A percentile compares a stretch with the other conserved stretches of the same genome.
phyloP scores from a whole-genome alignment of 23 tunicate species.

The Corella eumyota region DNA sequence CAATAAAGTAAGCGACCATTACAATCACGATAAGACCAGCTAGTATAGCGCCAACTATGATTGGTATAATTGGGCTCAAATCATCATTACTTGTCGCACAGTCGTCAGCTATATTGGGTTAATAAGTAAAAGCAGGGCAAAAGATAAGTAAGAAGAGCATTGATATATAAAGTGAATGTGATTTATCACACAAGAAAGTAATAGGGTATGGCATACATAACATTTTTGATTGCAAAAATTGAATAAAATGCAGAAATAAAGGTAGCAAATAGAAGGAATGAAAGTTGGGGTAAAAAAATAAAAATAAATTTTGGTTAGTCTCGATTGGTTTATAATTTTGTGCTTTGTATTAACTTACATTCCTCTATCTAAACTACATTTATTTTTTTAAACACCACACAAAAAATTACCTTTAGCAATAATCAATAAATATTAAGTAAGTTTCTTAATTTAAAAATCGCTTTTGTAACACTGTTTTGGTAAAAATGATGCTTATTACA shows the following conservation, averaged over 20 bases:
- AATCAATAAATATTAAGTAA: too few species aligned
- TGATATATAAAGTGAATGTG: neutral
- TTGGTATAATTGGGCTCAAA: constrained; percentile 80
- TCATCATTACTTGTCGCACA: constrained; percentile 36
- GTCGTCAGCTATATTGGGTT: constrained; percentile 46
- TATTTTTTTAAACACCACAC: too few species aligned
- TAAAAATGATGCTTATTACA: too few species aligned
- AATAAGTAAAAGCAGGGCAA: neutral
- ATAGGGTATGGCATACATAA: neutral
- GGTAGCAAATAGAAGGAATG: constrained; percentile 9
- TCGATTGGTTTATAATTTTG: too few species aligned
- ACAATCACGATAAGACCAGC: constrained; percentile 82
- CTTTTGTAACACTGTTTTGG: too few species aligned
- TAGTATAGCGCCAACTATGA: constrained; percentile 75
- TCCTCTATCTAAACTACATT: too few species aligned
- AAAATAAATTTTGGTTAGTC: constrained; percentile 12
- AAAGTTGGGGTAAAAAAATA: constrained; percentile 6
- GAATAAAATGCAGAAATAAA: neutral
- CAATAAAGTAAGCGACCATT: constrained; percentile 72
- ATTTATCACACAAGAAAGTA: neutral
- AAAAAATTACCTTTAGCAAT: too few species aligned
- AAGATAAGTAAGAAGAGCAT: too few species aligned
- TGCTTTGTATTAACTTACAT: too few species aligned
- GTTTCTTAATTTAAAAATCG: too few species aligned
- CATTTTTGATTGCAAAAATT: constrained; percentile 4